A percentile compares a stretch with the other conserved stretches of the same genome.
These are phyloP conservation scores for Habroteleia sp. DNA, from an alignment of 2,888 invertebrate genomes.

Conservation along the genomic window DNA sequence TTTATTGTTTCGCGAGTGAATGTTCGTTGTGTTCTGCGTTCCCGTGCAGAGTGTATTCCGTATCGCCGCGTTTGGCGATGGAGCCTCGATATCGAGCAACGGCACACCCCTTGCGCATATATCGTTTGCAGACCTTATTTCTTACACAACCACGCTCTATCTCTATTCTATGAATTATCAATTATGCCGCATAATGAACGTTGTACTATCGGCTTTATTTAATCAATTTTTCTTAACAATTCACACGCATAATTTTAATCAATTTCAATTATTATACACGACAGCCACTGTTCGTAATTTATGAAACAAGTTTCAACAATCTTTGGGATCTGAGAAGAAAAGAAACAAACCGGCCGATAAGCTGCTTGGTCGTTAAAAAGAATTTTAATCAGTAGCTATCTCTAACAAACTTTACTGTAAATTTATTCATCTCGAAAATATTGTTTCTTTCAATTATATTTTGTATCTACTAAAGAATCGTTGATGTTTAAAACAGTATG, in stretches of 20 bases:
- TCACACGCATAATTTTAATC: background rate
- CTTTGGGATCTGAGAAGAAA: slow-evolving; percentile 11
- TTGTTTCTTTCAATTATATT: slow-evolving; percentile 31
- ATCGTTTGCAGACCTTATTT: slow-evolving; percentile 23
- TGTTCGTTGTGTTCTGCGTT: slow-evolving; percentile 43
- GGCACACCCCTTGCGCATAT: slow-evolving; percentile 46
- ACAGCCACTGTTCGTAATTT: slow-evolving; percentile 17
- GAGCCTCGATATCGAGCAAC: slow-evolving; percentile 50
- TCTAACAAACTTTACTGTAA: slow-evolving; percentile 21
- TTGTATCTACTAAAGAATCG: slow-evolving; percentile 3
- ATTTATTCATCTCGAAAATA: slow-evolving; percentile 35
- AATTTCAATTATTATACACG: slow-evolving; percentile 21
- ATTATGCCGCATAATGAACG: slow-evolving; percentile 24
- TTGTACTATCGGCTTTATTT: slow-evolving; percentile 3
- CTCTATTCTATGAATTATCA: slow-evolving; percentile 46
- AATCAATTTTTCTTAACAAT: slow-evolving; percentile 1
- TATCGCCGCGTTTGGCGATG: slow-evolving; percentile 54
- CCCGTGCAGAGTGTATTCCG: slow-evolving; percentile 25
- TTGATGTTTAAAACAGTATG: slow-evolving; percentile 5
- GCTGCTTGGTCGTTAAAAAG: slow-evolving; percentile 2
- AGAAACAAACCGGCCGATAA: background rate
- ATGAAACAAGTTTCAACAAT: slow-evolving; percentile 29
- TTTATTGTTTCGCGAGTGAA: slow-evolving; percentile 60
- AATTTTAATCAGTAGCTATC: slow-evolving; percentile 21
- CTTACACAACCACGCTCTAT: slow-evolving; percentile 26